Conservation (phyloP, 2,113 vertebrate species). For the Illadopsis cleaveri region DNA sequence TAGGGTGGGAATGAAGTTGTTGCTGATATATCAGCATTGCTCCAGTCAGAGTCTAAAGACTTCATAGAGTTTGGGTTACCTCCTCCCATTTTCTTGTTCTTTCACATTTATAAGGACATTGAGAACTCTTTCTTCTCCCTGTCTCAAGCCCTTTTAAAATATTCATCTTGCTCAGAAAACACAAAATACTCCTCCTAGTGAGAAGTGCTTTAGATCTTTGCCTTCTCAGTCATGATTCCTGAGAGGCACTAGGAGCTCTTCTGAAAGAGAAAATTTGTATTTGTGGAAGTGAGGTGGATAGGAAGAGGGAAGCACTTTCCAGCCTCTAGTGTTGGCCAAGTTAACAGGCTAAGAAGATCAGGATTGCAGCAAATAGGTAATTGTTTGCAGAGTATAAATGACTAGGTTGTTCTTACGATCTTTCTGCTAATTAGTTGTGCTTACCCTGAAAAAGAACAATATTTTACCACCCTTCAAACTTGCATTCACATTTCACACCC, state of each 20-base stretch:
- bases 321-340: neutral
- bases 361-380: neutral
- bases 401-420: neutral
- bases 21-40: neutral
- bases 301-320: neutral
- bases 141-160: neutral
- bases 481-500: neutral
- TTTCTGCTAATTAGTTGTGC: neutral
- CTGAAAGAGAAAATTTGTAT: neutral
- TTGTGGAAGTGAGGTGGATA: neutral
- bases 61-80: neutral
- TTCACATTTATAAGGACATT: neutral
- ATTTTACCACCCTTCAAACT: neutral
- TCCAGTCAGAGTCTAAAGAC: neutral
- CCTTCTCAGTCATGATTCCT: neutral
- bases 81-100: neutral
- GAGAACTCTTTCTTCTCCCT: neutral
- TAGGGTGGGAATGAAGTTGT: neutral
- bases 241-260: neutral
- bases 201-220: neutral
- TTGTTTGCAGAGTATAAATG: neutral
- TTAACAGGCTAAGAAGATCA: neutral
- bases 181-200: neutral
- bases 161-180: neutral
- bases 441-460: neutral